These are phyloP conservation scores for Musca vetustissima DNA, from an alignment of 1,140 invertebrate genomes.

Conservation along the genomic window DNA sequence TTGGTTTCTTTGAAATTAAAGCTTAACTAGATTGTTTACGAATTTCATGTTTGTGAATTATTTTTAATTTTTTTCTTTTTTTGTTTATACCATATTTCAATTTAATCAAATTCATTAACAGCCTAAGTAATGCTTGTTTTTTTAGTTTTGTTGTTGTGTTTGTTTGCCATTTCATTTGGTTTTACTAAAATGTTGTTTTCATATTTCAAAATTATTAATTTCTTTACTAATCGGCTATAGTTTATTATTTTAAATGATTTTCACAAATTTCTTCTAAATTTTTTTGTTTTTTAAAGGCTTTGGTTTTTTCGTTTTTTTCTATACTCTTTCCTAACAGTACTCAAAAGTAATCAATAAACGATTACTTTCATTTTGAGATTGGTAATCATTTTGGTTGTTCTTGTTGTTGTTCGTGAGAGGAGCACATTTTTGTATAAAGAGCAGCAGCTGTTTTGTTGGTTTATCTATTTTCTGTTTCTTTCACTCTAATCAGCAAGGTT, in stretches of 20 bases:
- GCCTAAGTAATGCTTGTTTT: slow-evolving; percentile 22
- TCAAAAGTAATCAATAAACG: not conserved
- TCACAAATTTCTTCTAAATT: slow-evolving; percentile 22
- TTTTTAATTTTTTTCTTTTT: not conserved
- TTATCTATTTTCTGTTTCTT: not conserved
- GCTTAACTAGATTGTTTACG: not conserved
- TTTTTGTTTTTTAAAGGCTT: slow-evolving; percentile 17
- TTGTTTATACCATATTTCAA: not conserved
- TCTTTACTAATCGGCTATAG: not conserved
- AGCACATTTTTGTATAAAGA: too few relatives aligned
- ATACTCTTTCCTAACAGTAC: slow-evolving; percentile 1
- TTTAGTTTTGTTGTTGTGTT: not conserved
- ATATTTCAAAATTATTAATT: not conserved
- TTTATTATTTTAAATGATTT: slow-evolving; percentile 21
- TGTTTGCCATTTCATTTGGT: not conserved
- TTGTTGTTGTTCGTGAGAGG: not conserved
- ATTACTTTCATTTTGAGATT: too few relatives aligned
- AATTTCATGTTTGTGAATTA: not conserved
- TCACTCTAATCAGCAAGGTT: too few relatives aligned
- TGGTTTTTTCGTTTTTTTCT: slow-evolving; percentile 1
- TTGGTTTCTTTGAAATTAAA: not conserved
- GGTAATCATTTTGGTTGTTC: too few relatives aligned
- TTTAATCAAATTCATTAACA: slow-evolving; percentile 11
- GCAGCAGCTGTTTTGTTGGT: too few relatives aligned
- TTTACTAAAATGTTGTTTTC: slow-evolving; percentile 20